Percentiles rank a stretch among this genome's conserved stretches.
These are phyloP conservation scores for Melanostoma scalare DNA, from an alignment of 2,888 invertebrate genomes.

Conservation along the genomic window DNA sequence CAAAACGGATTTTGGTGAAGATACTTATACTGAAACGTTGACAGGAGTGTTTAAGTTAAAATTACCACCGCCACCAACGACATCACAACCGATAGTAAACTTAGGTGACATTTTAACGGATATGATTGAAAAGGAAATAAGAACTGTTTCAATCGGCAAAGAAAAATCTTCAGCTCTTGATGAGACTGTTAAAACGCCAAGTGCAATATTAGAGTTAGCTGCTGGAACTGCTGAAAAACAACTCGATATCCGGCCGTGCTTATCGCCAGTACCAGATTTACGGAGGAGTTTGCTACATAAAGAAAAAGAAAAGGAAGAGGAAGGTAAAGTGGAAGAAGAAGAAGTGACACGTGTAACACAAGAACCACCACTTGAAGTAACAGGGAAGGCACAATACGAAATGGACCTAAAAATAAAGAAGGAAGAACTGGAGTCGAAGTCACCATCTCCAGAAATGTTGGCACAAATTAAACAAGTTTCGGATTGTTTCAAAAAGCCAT, in stretches of 20 bases:
- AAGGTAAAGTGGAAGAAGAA: slow-evolving; percentile 6
- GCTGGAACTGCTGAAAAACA: slow-evolving; percentile 8
- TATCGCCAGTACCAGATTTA: neutral
- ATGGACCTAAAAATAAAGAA: slow-evolving; percentile 40
- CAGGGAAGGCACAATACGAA: slow-evolving; percentile 30
- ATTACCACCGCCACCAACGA: neutral
- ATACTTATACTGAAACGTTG: neutral
- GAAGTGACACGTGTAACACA: neutral
- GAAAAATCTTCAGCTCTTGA: neutral
- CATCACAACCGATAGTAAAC: neutral
- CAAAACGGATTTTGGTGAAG: neutral
- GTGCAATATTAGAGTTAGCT: neutral
- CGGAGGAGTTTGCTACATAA: neutral
- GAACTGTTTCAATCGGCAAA: neutral
- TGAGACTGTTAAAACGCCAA: neutral
- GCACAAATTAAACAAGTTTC: neutral
- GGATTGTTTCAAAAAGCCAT: slow-evolving; percentile 30
- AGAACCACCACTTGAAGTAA: neutral
- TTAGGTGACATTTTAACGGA: slow-evolving; percentile 38
- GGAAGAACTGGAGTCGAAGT: slow-evolving; percentile 33
- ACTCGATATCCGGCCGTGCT: neutral
- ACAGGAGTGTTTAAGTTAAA: slow-evolving; percentile 19
- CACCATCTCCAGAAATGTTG: neutral
- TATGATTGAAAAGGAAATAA: slow-evolving; percentile 32
- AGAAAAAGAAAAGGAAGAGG: slow-evolving; percentile 19